Percentiles rank a stretch among this genome's conserved stretches.
Evolutionary conservation across 2,797 vertebrate species (phyloP).

Genomic region (Clangula hyemalis): DNA sequence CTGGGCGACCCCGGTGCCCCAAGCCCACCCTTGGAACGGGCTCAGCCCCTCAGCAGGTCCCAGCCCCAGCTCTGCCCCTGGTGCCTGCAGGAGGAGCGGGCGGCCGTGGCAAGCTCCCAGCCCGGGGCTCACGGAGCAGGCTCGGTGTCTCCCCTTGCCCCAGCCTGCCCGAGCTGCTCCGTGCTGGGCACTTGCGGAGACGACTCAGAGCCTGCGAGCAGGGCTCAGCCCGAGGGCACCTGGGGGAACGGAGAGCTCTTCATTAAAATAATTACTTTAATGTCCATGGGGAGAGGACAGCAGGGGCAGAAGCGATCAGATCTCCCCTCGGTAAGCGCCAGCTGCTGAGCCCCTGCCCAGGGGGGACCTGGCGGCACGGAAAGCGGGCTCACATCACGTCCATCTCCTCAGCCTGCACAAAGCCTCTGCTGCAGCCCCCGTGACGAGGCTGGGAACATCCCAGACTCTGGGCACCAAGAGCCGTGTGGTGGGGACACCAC

Average conservation of each 20-base stretch:
- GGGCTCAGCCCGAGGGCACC: neutral
- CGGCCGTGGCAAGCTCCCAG: neutral
- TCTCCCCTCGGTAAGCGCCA: neutral
- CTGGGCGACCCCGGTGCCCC: fast-evolving
- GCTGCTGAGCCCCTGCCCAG: neutral
- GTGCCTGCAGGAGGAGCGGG: neutral
- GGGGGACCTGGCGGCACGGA: fast-evolving
- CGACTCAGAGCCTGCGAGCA: neutral
- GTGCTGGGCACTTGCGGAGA: neutral
- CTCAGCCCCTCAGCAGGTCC: neutral
- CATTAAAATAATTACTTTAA: neutral
- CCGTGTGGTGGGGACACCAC: fast-evolving
- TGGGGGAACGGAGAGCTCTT: neutral
- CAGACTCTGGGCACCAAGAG: fast-evolving
- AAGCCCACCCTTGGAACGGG: fast-evolving
- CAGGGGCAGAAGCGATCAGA: neutral
- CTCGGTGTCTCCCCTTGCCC: neutral
- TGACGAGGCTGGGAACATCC: neutral
- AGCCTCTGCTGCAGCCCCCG: neutral
- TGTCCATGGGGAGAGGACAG: neutral
- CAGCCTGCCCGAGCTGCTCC: neutral
- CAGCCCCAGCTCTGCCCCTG: neutral
- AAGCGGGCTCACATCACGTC: fast-evolving
- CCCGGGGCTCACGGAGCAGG: neutral
- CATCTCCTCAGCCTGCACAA: neutral